Percentiles rank a stretch among this genome's conserved stretches.
Conservation (phyloP, 2,888 invertebrate species). For the Drosophila mercatorum region DNA sequence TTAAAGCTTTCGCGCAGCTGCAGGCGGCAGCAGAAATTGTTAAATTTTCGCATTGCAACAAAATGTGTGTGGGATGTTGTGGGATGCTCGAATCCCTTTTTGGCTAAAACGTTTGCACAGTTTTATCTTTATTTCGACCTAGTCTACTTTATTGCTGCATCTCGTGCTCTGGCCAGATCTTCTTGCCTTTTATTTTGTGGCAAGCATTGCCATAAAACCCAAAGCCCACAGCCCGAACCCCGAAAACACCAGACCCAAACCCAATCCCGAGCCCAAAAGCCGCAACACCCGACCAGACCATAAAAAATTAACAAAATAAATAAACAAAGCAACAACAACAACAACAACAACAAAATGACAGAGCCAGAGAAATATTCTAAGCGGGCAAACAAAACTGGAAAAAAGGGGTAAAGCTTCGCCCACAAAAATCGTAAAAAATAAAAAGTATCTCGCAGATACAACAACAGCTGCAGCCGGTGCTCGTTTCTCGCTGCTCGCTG, state of each 20-base stretch:
- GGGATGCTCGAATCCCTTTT: background rate
- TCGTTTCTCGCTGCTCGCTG: slow-evolving; percentile 25
- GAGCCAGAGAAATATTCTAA: slow-evolving; percentile 68
- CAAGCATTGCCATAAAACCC: slow-evolving; percentile 74
- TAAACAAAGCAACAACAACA: slow-evolving; percentile 33
- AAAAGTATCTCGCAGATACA: slow-evolving; percentile 72
- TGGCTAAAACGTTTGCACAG: slow-evolving; percentile 59
- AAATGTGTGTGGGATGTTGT: slow-evolving; percentile 1
- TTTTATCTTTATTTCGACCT: slow-evolving; percentile 79
- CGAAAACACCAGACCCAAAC: background rate
- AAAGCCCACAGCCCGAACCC: background rate
- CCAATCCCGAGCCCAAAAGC: slow-evolving; percentile 39
- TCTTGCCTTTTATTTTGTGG: slow-evolving; percentile 76
- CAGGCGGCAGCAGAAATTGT: slow-evolving; percentile 36
- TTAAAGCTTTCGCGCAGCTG: slow-evolving; percentile 42
- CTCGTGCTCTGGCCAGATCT: slow-evolving; percentile 57
- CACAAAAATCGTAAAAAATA: slow-evolving; percentile 77
- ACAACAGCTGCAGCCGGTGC: slow-evolving; percentile 56
- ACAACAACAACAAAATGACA: slow-evolving; percentile 3
- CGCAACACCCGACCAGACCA: slow-evolving; percentile 59
- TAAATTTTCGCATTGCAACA: slow-evolving; percentile 45
- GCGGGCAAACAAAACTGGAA: slow-evolving; percentile 30
- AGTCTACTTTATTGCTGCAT: slow-evolving; percentile 74
- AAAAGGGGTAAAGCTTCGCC: slow-evolving; percentile 52
- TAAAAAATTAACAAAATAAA: slow-evolving; percentile 76